Percentiles rank a stretch among this genome's conserved stretches.
Evolutionary conservation across 2,888 invertebrate genomes (phyloP).

Genomic region (Leptopterna dolabrata): DNA sequence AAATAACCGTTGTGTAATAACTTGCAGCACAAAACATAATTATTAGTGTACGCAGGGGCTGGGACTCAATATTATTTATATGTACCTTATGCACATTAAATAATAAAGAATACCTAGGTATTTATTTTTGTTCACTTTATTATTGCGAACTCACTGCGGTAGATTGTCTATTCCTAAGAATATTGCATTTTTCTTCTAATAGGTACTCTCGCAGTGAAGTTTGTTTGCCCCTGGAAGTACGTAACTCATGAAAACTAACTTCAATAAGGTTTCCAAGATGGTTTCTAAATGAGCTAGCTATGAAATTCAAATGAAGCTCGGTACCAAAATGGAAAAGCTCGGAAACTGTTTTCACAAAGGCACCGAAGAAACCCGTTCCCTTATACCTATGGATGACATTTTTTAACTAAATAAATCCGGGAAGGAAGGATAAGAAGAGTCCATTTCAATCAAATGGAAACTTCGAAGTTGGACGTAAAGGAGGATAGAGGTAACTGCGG

Average conservation of each 20-base stretch:
- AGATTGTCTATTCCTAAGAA: no score
- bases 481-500: background rate
- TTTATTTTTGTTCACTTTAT: no score
- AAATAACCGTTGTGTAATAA: no score
- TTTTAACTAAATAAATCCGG: constrained; percentile 29
- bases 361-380: background rate
- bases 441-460: constrained; percentile 48
- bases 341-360: background rate
- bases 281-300: background rate
- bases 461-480: constrained; percentile 5
- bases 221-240: no score
- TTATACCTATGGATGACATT: background rate
- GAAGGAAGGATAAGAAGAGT: background rate
- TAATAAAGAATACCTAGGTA: no score
- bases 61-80: no score
- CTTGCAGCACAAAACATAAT: no score
- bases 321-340: background rate
- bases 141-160: no score
- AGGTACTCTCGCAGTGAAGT: no score
- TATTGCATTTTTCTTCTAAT: no score
- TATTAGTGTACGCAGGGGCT: no score
- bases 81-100: no score
- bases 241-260: background rate
- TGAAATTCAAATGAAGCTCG: background rate
- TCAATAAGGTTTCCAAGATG: background rate